Percentiles rank a stretch among this genome's conserved stretches.
phyloP scores from a whole-genome alignment of 2,888 invertebrate genomes.

The Chirona hameri region DNA sequence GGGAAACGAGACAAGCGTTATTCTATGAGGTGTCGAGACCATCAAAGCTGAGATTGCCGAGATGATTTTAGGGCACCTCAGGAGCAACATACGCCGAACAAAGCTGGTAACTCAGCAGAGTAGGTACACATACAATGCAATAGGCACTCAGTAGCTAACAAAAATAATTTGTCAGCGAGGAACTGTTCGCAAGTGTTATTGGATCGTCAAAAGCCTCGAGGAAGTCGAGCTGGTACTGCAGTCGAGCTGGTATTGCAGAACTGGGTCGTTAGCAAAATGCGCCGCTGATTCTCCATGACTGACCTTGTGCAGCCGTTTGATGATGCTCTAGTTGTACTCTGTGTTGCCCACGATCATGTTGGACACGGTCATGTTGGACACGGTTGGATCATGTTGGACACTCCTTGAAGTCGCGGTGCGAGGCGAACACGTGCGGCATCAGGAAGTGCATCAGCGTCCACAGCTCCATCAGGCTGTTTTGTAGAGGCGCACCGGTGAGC shows the following conservation, averaged over 20 bases:
- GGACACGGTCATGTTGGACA: too few relatives aligned
- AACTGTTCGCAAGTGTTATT: too few relatives aligned
- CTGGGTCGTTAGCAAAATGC: too few relatives aligned
- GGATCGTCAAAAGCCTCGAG: too few relatives aligned
- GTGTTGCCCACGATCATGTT: constrained; percentile 92
- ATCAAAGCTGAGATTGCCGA: too few relatives aligned
- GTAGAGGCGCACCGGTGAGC: constrained; percentile 90
- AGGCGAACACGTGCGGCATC: constrained; percentile 95
- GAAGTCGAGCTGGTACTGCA: too few relatives aligned
- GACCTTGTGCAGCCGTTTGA: constrained; percentile 84
- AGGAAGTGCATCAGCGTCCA: constrained; percentile 98
- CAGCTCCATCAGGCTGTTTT: constrained; percentile 93
- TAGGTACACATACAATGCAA: too few relatives aligned
- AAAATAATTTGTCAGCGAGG: too few relatives aligned
- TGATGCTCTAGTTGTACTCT: constrained; percentile 85
- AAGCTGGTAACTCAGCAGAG: constrained; percentile 46
- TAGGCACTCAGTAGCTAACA: too few relatives aligned
- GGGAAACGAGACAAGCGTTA: too few relatives aligned
- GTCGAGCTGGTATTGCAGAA: too few relatives aligned
- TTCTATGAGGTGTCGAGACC: too few relatives aligned
- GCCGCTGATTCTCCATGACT: constrained; percentile 42
- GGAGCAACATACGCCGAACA: constrained; percentile 33
- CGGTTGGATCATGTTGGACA: constrained; percentile 97
- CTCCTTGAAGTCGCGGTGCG: constrained; percentile 80
- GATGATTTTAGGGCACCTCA: not conserved